Base-by-base conservation (phyloP, 2,888 invertebrate genomes). In the Meliscaeva auricollis region DNA sequence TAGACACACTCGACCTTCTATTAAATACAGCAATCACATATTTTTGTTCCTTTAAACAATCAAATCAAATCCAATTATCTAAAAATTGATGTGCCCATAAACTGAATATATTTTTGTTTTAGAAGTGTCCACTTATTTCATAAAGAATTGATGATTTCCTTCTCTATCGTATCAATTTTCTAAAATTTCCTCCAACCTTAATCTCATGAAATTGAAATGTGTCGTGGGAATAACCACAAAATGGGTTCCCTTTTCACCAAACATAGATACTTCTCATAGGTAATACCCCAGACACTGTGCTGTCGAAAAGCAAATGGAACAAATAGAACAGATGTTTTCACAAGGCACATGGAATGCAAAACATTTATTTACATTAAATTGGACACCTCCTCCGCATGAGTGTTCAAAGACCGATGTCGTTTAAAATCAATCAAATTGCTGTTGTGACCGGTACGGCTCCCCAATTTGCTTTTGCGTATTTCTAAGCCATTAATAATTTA, bases 281-380 rank as follows among this genome's bases (percentile, higher is more conserved):
- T 15, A 41, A 22, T 38, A 68, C 69, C 80, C 69, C 62, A 54
- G 54, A 62, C 66, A 78, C 48, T 32, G 38, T 54, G 48, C 11
- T 38, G 54, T 35, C 48, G 9, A 62, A 76, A 64, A 41, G 62
- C 48, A 81, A 77, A 77, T 77, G 72, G 52, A 52, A 82, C 64
- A 72, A 62, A 77, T 70, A 77, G 58, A 60, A 64, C 50, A 52
- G 15, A 69, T 38, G 56, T 64, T 38, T 64, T 66, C 64, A 66
- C 26, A 60, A 30, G 44, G 48, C 70, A 77, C 72, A 60, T 50
- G 78, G 64, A 82, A 73, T 75, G 62, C 76, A 81, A 81, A 85
- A 81, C 85, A 85, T 85, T 85, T 85, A 85, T 85, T 85, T 85
- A 85, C 85, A 85, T 85, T 85, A 85, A 76, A 60, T 77, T 64